Evolutionary conservation across 2,888 invertebrate species (phyloP).

Genomic region (Terebella lapidaria): DNA sequence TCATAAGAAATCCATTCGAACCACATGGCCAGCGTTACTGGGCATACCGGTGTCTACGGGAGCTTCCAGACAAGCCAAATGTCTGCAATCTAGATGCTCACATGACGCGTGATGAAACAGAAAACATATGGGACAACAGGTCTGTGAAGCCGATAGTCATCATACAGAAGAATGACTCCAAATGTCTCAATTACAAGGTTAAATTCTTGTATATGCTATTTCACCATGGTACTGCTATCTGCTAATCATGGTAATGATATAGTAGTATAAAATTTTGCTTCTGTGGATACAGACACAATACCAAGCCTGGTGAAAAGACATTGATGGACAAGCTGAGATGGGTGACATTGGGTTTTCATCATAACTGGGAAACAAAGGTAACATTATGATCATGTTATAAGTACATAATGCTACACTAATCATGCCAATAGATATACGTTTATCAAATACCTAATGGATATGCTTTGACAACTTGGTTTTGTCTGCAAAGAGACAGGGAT

Average conservation of each 20-base stretch:
- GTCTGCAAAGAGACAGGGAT: too few relatives aligned
- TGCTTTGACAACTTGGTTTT: too few relatives aligned
- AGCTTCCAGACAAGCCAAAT: slow-evolving; percentile 69
- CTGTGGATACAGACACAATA: not conserved
- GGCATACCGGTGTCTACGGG: slow-evolving; percentile 71
- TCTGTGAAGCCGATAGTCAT: not conserved
- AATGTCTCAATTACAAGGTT: too few relatives aligned
- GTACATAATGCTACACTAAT: not conserved
- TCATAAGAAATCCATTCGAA: slow-evolving; percentile 80
- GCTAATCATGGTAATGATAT: not conserved
- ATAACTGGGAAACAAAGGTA: slow-evolving; percentile 95
- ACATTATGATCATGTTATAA: slow-evolving; percentile 49
- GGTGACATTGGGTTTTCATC: slow-evolving; percentile 95
- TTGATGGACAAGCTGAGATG: slow-evolving; percentile 65
- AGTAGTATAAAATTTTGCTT: slow-evolving; percentile 1
- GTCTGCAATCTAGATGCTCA: slow-evolving; percentile 52
- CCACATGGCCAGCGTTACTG: slow-evolving; percentile 73
- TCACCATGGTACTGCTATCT: too few relatives aligned
- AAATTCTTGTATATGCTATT: not conserved
- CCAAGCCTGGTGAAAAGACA: slow-evolving; percentile 9
- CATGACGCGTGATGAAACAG: slow-evolving; percentile 22
- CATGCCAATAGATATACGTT: too few relatives aligned
- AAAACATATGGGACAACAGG: slow-evolving; percentile 22
- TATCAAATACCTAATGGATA: too few relatives aligned
- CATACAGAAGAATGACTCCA: too few relatives aligned